Evolutionary conservation across 2,113 vertebrate genomes (phyloP).

Genomic region (Sterna hirundo): DNA sequence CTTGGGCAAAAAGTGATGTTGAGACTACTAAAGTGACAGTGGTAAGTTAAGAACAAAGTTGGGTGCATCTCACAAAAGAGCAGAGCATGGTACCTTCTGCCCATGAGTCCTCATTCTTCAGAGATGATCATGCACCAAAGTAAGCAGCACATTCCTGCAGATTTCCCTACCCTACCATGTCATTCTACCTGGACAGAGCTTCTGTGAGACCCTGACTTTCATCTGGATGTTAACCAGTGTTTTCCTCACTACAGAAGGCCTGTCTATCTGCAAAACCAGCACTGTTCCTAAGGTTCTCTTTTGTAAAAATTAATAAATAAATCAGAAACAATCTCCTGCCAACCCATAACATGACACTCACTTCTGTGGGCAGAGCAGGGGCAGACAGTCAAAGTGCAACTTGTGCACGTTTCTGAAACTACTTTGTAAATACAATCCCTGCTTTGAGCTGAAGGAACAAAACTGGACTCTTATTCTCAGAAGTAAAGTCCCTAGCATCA

Average conservation of each 20-base stretch:
- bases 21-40: not conserved
- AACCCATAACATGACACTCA: not conserved
- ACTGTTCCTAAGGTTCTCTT: not conserved
- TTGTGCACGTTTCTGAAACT: rapidly evolving
- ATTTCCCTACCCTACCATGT: not conserved
- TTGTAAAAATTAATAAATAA: not conserved
- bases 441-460: not conserved
- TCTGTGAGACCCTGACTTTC: not conserved
- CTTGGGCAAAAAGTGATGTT: not conserved
- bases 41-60: not conserved
- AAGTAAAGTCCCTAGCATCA: not conserved
- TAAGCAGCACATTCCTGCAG: not conserved
- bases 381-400: not conserved
- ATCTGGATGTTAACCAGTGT: not conserved
- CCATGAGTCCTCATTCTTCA: not conserved
- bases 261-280: not conserved
- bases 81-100: not conserved
- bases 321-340: not conserved
- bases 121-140: not conserved
- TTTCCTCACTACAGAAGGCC: not conserved
- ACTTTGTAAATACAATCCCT: not conserved
- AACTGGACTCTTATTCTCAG: not conserved
- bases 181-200: not conserved
- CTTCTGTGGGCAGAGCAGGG: not conserved
- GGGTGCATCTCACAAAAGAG: not conserved